These are phyloP conservation scores for Lottia scabra DNA, from an alignment of 2,888 invertebrate genomes.

Conservation along the genomic window DNA sequence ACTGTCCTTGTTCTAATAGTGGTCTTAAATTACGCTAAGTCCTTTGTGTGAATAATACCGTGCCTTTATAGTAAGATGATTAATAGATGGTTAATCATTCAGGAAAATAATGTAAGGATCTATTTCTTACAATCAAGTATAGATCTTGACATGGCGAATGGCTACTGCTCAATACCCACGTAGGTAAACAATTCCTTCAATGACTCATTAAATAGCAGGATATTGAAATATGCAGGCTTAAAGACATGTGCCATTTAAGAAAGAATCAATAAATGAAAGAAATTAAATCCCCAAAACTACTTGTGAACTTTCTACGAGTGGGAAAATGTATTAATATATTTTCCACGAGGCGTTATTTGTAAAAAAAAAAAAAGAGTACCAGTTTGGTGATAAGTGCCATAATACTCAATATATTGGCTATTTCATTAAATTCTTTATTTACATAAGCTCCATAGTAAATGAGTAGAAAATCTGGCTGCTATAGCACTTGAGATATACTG, in stretches of 20 bases:
- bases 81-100: constrained; percentile 18
- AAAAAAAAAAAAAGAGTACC: background rate
- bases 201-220: constrained; percentile 24
- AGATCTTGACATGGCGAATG: background rate
- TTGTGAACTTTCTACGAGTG: constrained; percentile 1
- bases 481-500: constrained; percentile 34
- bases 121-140: background rate
- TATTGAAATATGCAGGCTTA: constrained; percentile 22
- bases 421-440: constrained; percentile 40
- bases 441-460: constrained; percentile 32
- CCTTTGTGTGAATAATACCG: constrained; percentile 7
- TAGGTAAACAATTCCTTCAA: constrained; percentile 27
- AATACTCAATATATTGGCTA: constrained; percentile 36
- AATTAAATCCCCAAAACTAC: constrained; percentile 24
- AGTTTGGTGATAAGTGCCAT: constrained; percentile 10
- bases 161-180: constrained; percentile 12
- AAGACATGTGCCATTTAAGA: constrained; percentile 35
- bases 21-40: background rate
- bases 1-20: background rate
- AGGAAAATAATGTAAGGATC: background rate
- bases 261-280: constrained; percentile 38
- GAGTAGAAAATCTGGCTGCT: constrained; percentile 18
- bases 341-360: background rate
- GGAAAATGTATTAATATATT: constrained; percentile 13
- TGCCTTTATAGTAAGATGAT: constrained; percentile 14